phyloP scores from a whole-genome alignment of 2,888 invertebrate species.

The Trachelus iudaicus region DNA sequence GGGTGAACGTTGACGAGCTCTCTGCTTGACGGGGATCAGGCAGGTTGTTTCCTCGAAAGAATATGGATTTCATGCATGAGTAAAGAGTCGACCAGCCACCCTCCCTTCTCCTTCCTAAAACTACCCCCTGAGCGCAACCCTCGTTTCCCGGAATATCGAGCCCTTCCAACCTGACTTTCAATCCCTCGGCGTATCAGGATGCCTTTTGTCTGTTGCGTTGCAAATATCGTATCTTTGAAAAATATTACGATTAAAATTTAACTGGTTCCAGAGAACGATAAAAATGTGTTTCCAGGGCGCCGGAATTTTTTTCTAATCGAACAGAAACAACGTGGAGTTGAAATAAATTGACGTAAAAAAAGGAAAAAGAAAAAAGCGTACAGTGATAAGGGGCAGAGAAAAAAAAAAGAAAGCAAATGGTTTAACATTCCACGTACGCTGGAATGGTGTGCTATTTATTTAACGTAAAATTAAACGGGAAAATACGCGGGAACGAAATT shows the following conservation, averaged over 20 bases:
- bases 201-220: neutral
- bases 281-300: no score
- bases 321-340: neutral
- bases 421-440: neutral
- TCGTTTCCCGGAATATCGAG: neutral
- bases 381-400: neutral
- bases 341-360: neutral
- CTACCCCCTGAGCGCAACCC: neutral
- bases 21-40: conserved; percentile 41
- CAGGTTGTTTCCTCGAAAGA: conserved; percentile 55
- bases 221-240: no score
- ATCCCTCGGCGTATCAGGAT: neutral
- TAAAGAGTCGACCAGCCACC: conserved; percentile 22
- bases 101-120: neutral
- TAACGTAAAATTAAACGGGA: neutral
- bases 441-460: neutral
- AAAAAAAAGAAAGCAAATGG: neutral
- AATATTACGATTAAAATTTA: neutral
- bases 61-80: conserved; percentile 59
- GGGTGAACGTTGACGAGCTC: conserved; percentile 31
- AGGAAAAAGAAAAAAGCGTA: neutral
- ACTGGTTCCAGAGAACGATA: neutral
- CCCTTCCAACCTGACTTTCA: neutral
- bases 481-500: neutral
- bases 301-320: neutral